Percentiles rank a stretch among this genome's conserved stretches.
phyloP scores from a whole-genome alignment of 2,888 invertebrate genomes.

The Leptinotarsa rubiginosa region DNA sequence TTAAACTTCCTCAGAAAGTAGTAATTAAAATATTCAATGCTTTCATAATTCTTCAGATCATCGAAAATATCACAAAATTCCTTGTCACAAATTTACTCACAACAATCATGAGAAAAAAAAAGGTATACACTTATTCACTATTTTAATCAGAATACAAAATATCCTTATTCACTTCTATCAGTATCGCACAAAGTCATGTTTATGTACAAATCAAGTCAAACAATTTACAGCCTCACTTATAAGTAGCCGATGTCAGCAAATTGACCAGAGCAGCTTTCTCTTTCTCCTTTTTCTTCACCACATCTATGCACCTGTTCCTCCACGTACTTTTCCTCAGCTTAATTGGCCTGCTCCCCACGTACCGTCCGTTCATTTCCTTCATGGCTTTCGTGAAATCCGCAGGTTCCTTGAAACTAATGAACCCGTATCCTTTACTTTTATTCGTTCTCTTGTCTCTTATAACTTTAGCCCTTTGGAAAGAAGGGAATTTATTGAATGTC shows the following conservation, averaged over 20 bases:
- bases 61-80: no score
- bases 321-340: constrained; percentile 97
- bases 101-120: no score
- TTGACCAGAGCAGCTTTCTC: constrained; percentile 89
- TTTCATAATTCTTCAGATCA: no score
- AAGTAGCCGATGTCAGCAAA: constrained; percentile 71
- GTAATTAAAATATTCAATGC: no score
- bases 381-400: constrained; percentile 98
- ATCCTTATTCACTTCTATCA: background rate
- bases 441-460: constrained; percentile 96
- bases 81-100: no score
- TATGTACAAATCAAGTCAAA: background rate
- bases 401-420: constrained; percentile 98
- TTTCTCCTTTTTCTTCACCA: constrained; percentile 95
- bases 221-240: background rate
- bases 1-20: no score
- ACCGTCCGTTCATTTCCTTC: constrained; percentile 99
- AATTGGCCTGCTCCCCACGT: constrained; percentile 98
- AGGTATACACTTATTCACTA: no score
- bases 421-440: constrained; percentile 99
- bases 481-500: constrained; percentile 93
- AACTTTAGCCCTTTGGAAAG: constrained; percentile 95
- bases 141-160: no score
- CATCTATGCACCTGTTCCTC: constrained; percentile 92
- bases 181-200: background rate